A percentile compares a stretch with the other conserved stretches of the same genome.
phyloP scores from a whole-genome alignment of 2,888 invertebrate species.

The Kuschelorhynchus macadamiae region DNA sequence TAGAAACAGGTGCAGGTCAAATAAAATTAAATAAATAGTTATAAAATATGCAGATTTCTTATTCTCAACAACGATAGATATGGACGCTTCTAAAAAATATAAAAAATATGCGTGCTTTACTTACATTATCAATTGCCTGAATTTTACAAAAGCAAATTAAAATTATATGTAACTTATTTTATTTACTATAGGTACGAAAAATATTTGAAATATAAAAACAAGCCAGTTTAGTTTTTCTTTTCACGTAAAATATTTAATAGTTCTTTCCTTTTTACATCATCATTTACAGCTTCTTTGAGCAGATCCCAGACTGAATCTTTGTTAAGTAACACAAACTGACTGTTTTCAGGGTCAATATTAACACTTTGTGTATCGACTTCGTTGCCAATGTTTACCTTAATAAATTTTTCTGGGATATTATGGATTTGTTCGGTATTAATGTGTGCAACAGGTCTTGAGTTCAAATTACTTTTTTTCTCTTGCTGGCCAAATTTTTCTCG shows the following conservation, averaged over 20 bases:
- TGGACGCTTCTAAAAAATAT: too few relatives aligned
- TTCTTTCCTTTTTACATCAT: conserved; percentile 56
- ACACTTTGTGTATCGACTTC: conserved; percentile 41
- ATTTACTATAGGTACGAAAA: too few relatives aligned
- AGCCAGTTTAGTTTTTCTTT: conserved; percentile 25
- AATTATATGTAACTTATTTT: too few relatives aligned
- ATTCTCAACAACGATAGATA: too few relatives aligned
- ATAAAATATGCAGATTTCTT: too few relatives aligned
- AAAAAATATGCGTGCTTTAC: too few relatives aligned
- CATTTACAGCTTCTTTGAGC: conserved; percentile 72
- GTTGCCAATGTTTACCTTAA: conserved; percentile 39
- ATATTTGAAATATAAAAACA: too few relatives aligned
- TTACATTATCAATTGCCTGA: too few relatives aligned
- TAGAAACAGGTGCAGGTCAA: too few relatives aligned
- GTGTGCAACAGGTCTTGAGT: conserved; percentile 46
- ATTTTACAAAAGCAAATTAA: too few relatives aligned
- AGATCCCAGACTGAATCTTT: conserved; percentile 76
- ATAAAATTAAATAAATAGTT: too few relatives aligned
- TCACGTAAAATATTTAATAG: conserved; percentile 36
- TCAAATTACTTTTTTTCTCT: neutral
- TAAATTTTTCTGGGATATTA: conserved; percentile 48
- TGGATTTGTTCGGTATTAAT: conserved; percentile 60
- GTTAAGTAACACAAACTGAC: conserved; percentile 73
- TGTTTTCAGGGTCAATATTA: conserved; percentile 66
- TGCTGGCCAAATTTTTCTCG: neutral